These are phyloP conservation scores for Temnothorax rugatulus DNA, from an alignment of 2,888 invertebrate genomes.

Conservation along the genomic window DNA sequence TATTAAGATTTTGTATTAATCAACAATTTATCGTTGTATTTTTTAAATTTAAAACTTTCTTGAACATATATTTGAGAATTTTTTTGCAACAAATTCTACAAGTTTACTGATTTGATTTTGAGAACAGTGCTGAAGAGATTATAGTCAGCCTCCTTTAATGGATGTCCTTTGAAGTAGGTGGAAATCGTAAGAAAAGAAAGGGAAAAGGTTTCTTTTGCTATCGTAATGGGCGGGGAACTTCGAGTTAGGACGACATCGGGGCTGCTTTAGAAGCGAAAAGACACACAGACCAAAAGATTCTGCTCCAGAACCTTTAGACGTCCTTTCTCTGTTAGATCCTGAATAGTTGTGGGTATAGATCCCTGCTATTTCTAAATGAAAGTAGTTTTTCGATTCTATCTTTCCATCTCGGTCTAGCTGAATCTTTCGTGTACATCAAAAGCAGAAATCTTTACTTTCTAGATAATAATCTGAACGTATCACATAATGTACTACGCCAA, in stretches of 20 bases:
- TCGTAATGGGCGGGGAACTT: slow-evolving; percentile 62
- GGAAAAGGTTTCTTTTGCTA: slow-evolving; percentile 69
- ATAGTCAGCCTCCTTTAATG: slow-evolving; percentile 64
- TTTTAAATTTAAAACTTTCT: not conserved
- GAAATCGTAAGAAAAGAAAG: slow-evolving; percentile 62
- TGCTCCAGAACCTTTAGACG: slow-evolving; percentile 61
- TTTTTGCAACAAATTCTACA: slow-evolving; percentile 9
- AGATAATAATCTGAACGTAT: slow-evolving; percentile 22
- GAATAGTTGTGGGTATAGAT: slow-evolving; percentile 66
- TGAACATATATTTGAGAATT: slow-evolving; percentile 11
- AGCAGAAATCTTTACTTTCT: slow-evolving; percentile 48
- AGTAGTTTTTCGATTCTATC: slow-evolving; percentile 69
- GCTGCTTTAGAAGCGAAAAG: slow-evolving; percentile 62
- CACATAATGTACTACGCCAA: not conserved
- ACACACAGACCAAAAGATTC: slow-evolving; percentile 65
- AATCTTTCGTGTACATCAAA: slow-evolving; percentile 55
- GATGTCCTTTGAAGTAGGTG: slow-evolving; percentile 71
- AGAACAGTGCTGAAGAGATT: slow-evolving; percentile 53
- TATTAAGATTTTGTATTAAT: not conserved
- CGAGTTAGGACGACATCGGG: slow-evolving; percentile 63
- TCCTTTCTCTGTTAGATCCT: slow-evolving; percentile 59
- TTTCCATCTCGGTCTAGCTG: slow-evolving; percentile 36
- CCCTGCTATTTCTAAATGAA: slow-evolving; percentile 65
- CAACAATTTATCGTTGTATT: slow-evolving; percentile 7
- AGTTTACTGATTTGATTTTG: slow-evolving; percentile 46